Evolutionary conservation across 2,113 vertebrate genomes (phyloP).

Genomic region (Tachycineta bicolor): DNA sequence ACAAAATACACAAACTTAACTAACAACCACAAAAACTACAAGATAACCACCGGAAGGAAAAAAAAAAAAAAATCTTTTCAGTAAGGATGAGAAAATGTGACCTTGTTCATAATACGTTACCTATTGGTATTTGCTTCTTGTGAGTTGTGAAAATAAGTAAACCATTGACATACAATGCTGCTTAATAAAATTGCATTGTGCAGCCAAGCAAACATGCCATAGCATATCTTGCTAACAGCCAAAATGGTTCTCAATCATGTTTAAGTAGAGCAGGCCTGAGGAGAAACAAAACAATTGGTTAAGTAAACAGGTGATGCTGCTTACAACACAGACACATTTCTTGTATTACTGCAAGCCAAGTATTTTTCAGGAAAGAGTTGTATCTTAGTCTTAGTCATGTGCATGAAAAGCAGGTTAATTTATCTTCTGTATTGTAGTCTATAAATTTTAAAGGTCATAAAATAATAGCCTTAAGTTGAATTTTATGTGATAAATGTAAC

Average conservation of each 20-base stretch:
- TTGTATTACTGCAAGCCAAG: neutral
- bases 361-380: neutral
- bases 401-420: neutral
- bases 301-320: neutral
- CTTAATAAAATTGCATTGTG: neutral
- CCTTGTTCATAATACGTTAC: neutral
- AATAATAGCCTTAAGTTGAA: neutral
- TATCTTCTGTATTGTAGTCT: neutral
- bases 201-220: neutral
- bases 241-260: neutral
- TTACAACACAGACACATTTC: neutral
- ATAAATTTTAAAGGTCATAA: neutral
- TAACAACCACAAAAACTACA: neutral
- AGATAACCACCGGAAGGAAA: neutral
- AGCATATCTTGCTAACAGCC: neutral
- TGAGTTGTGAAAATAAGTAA: neutral
- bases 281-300: neutral
- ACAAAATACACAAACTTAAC: neutral
- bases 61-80: neutral
- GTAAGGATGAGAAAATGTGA: neutral
- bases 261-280: neutral
- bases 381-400: neutral
- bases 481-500: neutral
- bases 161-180: neutral
- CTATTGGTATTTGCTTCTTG: neutral